Conservation (phyloP, 2,113 vertebrate species). For the Corvus cornix region DNA sequence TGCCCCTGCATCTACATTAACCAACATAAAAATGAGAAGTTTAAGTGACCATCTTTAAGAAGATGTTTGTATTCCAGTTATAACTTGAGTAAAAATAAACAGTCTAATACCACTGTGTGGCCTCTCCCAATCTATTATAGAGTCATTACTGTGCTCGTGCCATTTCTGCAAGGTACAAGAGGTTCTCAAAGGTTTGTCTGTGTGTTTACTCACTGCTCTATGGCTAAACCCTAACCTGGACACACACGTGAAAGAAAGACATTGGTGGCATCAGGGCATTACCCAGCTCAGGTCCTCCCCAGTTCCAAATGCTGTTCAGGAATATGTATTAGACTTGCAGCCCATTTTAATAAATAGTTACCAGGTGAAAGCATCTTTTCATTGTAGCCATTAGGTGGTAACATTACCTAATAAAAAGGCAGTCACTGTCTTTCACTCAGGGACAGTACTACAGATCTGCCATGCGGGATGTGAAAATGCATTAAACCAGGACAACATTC, state of each 20-base stretch:
- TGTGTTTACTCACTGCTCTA: background rate
- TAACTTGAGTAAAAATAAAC: background rate
- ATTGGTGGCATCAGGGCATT: background rate
- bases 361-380: background rate
- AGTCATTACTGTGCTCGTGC: background rate
- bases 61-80: background rate
- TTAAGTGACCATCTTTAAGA: background rate
- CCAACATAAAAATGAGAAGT: constrained; percentile 4
- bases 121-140: background rate
- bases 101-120: background rate
- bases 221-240: background rate
- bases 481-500: background rate
- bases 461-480: background rate
- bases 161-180: background rate
- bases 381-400: background rate
- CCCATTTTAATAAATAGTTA: background rate
- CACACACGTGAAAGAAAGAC: background rate
- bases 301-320: background rate
- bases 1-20: constrained; percentile 19
- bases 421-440: background rate
- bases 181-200: background rate
- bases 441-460: background rate
- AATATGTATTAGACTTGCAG: background rate
- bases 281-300: background rate
- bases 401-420: background rate